Percentiles rank a stretch among this genome's conserved stretches.
phyloP scores from a whole-genome alignment of 2,113 vertebrate species.

The Hippopotamus amphibius region DNA sequence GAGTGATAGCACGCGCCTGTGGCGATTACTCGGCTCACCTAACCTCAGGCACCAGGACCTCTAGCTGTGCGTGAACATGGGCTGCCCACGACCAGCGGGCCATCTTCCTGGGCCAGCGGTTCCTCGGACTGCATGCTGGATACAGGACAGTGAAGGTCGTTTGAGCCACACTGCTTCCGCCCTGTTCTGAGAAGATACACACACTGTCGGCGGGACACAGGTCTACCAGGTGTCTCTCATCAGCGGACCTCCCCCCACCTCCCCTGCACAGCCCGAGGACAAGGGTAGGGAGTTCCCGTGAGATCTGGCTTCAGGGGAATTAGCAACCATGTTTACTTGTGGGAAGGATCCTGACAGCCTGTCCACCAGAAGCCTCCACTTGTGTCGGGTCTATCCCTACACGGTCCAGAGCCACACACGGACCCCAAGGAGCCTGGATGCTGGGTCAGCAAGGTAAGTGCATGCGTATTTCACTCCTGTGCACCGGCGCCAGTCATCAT shows the following conservation, averaged over 20 bases:
- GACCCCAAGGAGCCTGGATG: background rate
- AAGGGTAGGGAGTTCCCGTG: background rate
- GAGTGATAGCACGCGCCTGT: rapidly evolving
- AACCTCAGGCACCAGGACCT: background rate
- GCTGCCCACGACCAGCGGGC: background rate
- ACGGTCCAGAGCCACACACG: too few species aligned
- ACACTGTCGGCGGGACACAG: too few species aligned
- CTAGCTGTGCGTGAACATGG: background rate
- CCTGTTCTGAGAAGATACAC: background rate
- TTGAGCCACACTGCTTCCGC: background rate
- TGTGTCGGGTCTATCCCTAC: background rate
- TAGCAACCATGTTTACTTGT: background rate
- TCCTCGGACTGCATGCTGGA: background rate
- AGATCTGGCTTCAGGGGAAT: background rate
- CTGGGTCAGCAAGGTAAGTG: background rate
- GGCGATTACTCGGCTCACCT: background rate
- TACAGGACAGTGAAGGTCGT: rapidly evolving
- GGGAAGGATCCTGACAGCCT: background rate
- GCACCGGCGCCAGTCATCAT: rapidly evolving
- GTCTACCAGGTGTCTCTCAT: background rate
- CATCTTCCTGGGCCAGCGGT: background rate
- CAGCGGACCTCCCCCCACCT: background rate
- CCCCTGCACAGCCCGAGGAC: background rate
- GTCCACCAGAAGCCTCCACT: rapidly evolving
- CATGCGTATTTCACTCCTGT: rapidly evolving